These are phyloP conservation scores for Kryptopterus vitreolus DNA, from an alignment of 2,797 vertebrate species.

Conservation along the genomic window DNA sequence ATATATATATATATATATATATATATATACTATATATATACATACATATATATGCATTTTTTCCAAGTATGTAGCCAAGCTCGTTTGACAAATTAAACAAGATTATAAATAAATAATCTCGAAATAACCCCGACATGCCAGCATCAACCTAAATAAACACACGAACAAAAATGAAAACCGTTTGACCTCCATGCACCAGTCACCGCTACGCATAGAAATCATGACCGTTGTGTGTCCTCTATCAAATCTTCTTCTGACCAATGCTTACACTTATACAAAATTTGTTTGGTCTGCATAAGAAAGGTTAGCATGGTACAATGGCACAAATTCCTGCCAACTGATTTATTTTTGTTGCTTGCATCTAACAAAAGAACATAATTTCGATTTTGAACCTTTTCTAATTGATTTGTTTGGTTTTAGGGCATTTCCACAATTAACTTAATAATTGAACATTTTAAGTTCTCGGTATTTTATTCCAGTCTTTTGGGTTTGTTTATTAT, in stretches of 20 bases:
- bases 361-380: not conserved
- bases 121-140: not conserved
- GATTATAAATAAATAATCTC: not conserved
- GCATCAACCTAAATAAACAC: not conserved
- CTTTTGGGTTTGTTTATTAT: not conserved
- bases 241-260: not conserved
- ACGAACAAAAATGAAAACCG: not conserved
- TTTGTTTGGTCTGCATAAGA: not conserved
- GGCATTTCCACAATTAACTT: not conserved
- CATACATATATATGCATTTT: too few relatives aligned
- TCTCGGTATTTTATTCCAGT: too few relatives aligned
- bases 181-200: not conserved
- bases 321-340: not conserved
- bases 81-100: not conserved
- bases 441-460: too few relatives aligned
- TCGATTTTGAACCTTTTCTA: not conserved
- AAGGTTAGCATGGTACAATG: not conserved
- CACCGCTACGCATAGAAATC: not conserved
- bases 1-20: too few relatives aligned
- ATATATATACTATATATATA: too few relatives aligned
- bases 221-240: not conserved
- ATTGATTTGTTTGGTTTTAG: not conserved
- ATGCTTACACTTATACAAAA: not conserved
- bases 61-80: not conserved
- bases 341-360: not conserved